Evolutionary conservation across 2,797 vertebrate genomes (phyloP).

Genomic region (Kryptolebias ocellatus): DNA sequence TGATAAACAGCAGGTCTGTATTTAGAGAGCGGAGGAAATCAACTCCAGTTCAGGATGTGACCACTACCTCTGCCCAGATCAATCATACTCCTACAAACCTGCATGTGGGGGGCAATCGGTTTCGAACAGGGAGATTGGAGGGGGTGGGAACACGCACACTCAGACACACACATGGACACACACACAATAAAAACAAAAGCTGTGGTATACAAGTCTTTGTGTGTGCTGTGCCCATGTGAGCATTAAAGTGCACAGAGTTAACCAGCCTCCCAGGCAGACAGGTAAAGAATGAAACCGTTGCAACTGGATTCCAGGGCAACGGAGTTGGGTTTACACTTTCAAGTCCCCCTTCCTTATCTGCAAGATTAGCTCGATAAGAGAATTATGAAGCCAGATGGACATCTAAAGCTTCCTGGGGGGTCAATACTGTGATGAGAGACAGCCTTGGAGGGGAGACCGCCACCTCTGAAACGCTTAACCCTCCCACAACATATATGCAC

Average conservation of each 20-base stretch:
- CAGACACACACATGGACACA: conserved; percentile 30
- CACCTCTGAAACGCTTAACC: conserved; percentile 74
- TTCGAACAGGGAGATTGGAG: conserved; percentile 26
- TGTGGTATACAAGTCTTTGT: conserved; percentile 43
- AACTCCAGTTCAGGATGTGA: conserved; percentile 86
- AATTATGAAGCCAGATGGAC: conserved; percentile 86
- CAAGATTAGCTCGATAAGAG: conserved; percentile 85
- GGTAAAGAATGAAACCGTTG: conserved; percentile 77
- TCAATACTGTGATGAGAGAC: conserved; percentile 86
- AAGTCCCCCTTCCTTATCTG: conserved; percentile 82
- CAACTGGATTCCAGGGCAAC: conserved; percentile 77
- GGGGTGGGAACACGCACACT: neutral
- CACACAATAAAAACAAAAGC: conserved; percentile 59
- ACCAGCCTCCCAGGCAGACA: conserved; percentile 66
- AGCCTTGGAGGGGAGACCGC: conserved; percentile 76
- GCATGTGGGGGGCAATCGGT: conserved; percentile 71
- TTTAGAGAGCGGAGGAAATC: conserved; percentile 81
- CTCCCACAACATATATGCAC: conserved; percentile 54
- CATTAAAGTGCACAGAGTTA: conserved; percentile 57
- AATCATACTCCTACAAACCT: conserved; percentile 79
- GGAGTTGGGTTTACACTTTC: conserved; percentile 86
- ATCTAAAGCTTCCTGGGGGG: conserved; percentile 88
- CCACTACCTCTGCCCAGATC: conserved; percentile 82
- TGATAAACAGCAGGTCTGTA: conserved; percentile 85
- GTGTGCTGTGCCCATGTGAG: conserved; percentile 22